Evolutionary conservation across 2,113 vertebrate genomes (phyloP).

Genomic region (Bagarius yarrelli): DNA sequence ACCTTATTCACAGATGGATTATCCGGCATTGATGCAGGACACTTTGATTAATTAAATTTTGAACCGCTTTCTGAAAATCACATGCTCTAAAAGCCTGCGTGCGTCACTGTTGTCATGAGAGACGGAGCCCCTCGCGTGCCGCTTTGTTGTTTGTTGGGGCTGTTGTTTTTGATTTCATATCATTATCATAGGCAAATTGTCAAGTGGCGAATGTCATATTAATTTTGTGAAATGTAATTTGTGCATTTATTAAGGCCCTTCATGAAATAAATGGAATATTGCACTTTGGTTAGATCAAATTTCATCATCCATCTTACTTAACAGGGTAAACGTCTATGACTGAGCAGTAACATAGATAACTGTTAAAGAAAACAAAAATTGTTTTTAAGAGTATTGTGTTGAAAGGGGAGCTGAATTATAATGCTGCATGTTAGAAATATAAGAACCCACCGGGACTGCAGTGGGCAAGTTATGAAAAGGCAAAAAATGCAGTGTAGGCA

Average conservation of each 20-base stretch:
- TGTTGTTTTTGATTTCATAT: conserved; percentile 18
- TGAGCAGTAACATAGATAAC: conserved; percentile 34
- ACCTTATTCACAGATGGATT: conserved; percentile 14
- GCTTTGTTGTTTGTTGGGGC: conserved; percentile 1
- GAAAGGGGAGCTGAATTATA: conserved; percentile 39
- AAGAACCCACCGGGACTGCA: conserved; percentile 13
- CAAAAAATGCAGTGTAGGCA: conserved; percentile 47
- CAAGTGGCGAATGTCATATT: not conserved
- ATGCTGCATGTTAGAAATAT: conserved; percentile 12
- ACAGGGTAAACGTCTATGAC: conserved; percentile 28
- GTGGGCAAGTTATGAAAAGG: conserved; percentile 41
- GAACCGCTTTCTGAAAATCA: conserved; percentile 1
- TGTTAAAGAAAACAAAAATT: conserved; percentile 42
- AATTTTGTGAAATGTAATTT: conserved; percentile 1
- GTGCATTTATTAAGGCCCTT: conserved; percentile 7
- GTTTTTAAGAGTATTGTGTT: conserved; percentile 47
- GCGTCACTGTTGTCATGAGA: not conserved
- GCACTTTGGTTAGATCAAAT: conserved; percentile 8
- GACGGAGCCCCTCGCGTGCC: not conserved
- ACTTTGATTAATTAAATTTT: conserved; percentile 39
- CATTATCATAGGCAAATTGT: conserved; percentile 19
- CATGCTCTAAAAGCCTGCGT: conserved; percentile 11
- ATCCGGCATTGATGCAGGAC: conserved; percentile 16
- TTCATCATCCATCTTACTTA: conserved; percentile 25
- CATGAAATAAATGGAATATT: conserved; percentile 16